Evolutionary conservation across 1,140 invertebrate species (phyloP).

Genomic region (Solenopsis fugax): DNA sequence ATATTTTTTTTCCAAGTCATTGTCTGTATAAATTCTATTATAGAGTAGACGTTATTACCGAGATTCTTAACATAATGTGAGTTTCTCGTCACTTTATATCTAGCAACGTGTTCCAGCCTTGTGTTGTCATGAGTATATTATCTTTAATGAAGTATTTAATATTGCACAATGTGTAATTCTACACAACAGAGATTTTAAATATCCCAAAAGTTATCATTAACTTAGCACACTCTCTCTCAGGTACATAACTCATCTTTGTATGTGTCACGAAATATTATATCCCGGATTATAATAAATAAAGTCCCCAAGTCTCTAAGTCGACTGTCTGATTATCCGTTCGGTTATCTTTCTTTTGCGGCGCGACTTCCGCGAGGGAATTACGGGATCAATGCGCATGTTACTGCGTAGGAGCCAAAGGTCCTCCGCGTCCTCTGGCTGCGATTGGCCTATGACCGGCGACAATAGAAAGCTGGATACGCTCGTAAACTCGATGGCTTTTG

Average conservation of each 20-base stretch:
- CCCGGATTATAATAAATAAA: slow-evolving; percentile 35
- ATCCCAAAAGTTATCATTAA: neutral
- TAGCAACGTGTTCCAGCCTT: neutral
- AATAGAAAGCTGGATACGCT: slow-evolving; percentile 60
- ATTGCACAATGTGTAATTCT: neutral
- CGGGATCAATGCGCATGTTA: slow-evolving; percentile 52
- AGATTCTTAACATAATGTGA: neutral
- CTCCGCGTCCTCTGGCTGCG: slow-evolving; percentile 49
- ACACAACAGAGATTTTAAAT: neutral
- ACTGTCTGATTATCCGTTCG: slow-evolving; percentile 5
- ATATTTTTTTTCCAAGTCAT: slow-evolving; percentile 60
- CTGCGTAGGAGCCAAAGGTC: slow-evolving; percentile 50
- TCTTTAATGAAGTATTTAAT: slow-evolving; percentile 1
- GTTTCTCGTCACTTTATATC: slow-evolving; percentile 11
- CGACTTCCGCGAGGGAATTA: slow-evolving; percentile 60
- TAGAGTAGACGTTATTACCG: neutral
- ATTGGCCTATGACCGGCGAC: slow-evolving; percentile 58
- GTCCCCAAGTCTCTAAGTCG: slow-evolving; percentile 2
- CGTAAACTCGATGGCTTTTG: slow-evolving; percentile 58
- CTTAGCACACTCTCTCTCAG: neutral
- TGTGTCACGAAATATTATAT: neutral
- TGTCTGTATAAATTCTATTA: slow-evolving; percentile 24
- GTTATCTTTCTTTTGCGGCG: slow-evolving; percentile 18
- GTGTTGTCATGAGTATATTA: neutral
- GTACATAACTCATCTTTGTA: neutral